Evolutionary conservation across 2,113 vertebrate species (phyloP).

Genomic region (Etheostoma cragini): DNA sequence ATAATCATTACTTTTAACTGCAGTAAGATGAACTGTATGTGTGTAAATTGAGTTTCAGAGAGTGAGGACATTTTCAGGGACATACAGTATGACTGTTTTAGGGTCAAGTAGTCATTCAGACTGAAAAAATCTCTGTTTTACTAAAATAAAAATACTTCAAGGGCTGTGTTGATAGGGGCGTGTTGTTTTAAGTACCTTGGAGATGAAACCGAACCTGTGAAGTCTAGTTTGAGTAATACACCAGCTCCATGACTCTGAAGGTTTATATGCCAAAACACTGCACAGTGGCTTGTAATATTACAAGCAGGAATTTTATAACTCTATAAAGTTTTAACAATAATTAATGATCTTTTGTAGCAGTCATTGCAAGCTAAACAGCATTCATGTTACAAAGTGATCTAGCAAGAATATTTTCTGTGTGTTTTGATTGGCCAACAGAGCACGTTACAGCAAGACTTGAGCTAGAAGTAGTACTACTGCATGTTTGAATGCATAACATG

Average conservation of each 20-base stretch:
- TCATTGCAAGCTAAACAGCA: neutral
- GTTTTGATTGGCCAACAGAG: neutral
- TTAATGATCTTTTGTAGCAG: neutral
- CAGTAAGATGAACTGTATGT: neutral
- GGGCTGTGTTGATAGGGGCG: neutral
- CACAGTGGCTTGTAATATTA: neutral
- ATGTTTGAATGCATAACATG: neutral
- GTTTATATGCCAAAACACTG: neutral
- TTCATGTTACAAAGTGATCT: neutral
- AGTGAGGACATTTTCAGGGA: neutral
- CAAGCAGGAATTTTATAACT: too few relatives aligned
- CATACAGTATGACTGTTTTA: neutral
- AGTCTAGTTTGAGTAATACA: neutral
- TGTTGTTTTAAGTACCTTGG: neutral
- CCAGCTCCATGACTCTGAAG: neutral
- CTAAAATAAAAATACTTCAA: neutral
- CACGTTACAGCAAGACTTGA: too few relatives aligned
- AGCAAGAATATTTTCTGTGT: neutral
- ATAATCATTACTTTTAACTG: neutral
- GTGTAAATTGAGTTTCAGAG: neutral
- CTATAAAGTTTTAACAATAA: too few relatives aligned
- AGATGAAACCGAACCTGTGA: neutral
- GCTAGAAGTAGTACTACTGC: too few relatives aligned
- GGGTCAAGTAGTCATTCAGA: neutral
- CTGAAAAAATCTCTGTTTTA: neutral